These are phyloP conservation scores for Rhinopithecus roxellana DNA, from an alignment of 2,113 vertebrate species.

Conservation along the genomic window DNA sequence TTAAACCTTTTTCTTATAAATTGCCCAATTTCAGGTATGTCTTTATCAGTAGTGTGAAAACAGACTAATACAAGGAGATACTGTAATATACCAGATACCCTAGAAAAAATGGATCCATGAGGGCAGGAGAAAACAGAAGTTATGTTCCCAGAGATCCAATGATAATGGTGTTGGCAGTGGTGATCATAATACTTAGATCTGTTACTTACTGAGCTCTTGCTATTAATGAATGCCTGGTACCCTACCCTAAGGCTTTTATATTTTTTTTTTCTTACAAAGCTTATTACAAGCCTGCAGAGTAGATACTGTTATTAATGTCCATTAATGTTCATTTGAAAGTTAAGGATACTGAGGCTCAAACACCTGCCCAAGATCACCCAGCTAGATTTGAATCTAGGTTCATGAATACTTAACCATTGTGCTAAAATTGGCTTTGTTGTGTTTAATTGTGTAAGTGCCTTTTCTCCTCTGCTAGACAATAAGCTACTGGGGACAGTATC, in stretches of 20 bases:
- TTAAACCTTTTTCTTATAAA: no score
- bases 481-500: neutral
- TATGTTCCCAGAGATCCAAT: neutral
- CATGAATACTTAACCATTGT: neutral
- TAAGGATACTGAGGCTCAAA: slow-evolving; percentile 10
- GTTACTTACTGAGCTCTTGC: slow-evolving; percentile 21
- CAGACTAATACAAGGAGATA: no score
- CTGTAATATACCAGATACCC: neutral
- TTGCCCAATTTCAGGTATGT: no score
- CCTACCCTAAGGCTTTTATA: neutral
- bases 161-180: neutral
- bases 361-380: neutral
- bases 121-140: slow-evolving; percentile 4
- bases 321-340: neutral
- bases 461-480: neutral
- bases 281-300: neutral
- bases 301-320: neutral
- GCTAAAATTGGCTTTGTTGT: neutral
- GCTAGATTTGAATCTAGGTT: neutral
- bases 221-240: neutral
- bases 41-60: no score
- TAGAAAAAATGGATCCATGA: neutral
- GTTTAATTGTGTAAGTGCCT: neutral
- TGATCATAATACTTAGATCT: slow-evolving; percentile 10
- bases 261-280: slow-evolving; percentile 20